Evolutionary conservation across 1,140 invertebrate species (phyloP).

Genomic region (Drosophila watanabei): DNA sequence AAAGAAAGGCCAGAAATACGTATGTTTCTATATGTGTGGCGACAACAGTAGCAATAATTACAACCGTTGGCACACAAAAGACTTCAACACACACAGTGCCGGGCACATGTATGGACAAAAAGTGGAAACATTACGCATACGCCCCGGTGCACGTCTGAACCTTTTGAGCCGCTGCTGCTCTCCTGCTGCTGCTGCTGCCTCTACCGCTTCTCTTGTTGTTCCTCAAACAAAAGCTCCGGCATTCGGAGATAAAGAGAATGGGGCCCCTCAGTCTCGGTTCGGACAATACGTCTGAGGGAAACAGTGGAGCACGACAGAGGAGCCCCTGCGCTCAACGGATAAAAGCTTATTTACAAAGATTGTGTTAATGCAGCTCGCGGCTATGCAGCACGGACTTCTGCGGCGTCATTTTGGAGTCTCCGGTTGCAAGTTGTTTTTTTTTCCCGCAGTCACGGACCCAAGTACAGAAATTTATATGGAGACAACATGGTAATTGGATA

Average conservation of each 20-base stretch:
- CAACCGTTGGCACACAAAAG: slow-evolving; percentile 75
- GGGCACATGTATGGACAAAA: slow-evolving; percentile 41
- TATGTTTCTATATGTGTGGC: slow-evolving; percentile 17
- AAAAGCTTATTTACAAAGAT: slow-evolving; percentile 81
- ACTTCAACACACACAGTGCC: slow-evolving; percentile 39
- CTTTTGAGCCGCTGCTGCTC: slow-evolving; percentile 49
- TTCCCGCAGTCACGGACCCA: slow-evolving; percentile 27
- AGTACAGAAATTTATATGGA: slow-evolving; percentile 5
- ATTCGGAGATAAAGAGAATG: slow-evolving; percentile 58
- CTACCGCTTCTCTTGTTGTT: slow-evolving; percentile 40
- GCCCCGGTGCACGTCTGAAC: slow-evolving; percentile 62
- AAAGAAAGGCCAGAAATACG: slow-evolving; percentile 42
- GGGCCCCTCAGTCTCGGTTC: slow-evolving; percentile 42
- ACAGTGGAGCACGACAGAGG: slow-evolving; percentile 11
- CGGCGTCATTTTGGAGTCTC: slow-evolving; percentile 51
- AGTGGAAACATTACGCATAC: slow-evolving; percentile 74
- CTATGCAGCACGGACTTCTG: slow-evolving; percentile 77
- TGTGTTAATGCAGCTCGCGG: slow-evolving; percentile 76
- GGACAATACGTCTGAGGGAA: slow-evolving; percentile 62
- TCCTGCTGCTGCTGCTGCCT: slow-evolving; percentile 8
- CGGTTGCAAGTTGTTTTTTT: slow-evolving; percentile 37
- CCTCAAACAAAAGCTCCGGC: slow-evolving; percentile 60
- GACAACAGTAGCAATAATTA: slow-evolving; percentile 73
- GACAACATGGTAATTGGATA: slow-evolving; percentile 19
- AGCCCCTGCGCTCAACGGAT: slow-evolving; percentile 51